Evolutionary conservation across 2,888 invertebrate genomes (phyloP).

Genomic region (Invenusta paracnida): DNA sequence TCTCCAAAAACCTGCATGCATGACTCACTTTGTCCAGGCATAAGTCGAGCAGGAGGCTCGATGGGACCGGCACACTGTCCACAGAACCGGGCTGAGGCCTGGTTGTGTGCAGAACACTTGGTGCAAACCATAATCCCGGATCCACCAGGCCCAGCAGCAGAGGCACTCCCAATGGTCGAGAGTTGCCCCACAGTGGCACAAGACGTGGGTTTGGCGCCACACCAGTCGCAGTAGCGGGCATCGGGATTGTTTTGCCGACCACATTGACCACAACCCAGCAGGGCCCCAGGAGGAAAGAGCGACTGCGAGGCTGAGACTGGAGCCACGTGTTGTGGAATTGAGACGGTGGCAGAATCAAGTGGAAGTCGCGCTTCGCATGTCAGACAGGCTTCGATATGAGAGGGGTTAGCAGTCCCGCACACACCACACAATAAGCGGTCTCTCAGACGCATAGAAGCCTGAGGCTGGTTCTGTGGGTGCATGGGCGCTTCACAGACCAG

Average conservation of each 20-base stretch:
- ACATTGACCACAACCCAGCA: slow-evolving; percentile 54
- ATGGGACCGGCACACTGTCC: slow-evolving; percentile 53
- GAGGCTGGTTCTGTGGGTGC: slow-evolving; percentile 53
- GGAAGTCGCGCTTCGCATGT: slow-evolving; percentile 51
- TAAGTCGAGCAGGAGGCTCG: slow-evolving; percentile 50
- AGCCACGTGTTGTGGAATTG: slow-evolving; percentile 48
- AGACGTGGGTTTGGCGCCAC: slow-evolving; percentile 51
- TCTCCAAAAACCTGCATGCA: too few species aligned
- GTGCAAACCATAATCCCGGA: slow-evolving; percentile 49
- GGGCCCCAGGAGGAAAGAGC: background rate
- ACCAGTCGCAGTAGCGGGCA: slow-evolving; percentile 59
- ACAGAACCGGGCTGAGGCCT: slow-evolving; percentile 54
- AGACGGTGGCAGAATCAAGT: slow-evolving; percentile 38
- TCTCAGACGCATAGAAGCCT: slow-evolving; percentile 48
- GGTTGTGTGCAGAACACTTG: slow-evolving; percentile 54
- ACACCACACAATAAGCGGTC: slow-evolving; percentile 50
- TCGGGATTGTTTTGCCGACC: slow-evolving; percentile 55
- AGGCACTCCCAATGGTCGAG: too few species aligned
- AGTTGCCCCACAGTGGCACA: too few species aligned
- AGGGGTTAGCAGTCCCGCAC: slow-evolving; percentile 54
- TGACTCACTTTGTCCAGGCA: too few species aligned
- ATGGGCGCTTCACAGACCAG: slow-evolving; percentile 59
- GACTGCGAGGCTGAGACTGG: background rate
- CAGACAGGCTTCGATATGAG: slow-evolving; percentile 50
- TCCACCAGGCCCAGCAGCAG: too few species aligned